These are phyloP conservation scores for Craniophora ligustri DNA, from an alignment of 2,888 invertebrate species.

Conservation along the genomic window DNA sequence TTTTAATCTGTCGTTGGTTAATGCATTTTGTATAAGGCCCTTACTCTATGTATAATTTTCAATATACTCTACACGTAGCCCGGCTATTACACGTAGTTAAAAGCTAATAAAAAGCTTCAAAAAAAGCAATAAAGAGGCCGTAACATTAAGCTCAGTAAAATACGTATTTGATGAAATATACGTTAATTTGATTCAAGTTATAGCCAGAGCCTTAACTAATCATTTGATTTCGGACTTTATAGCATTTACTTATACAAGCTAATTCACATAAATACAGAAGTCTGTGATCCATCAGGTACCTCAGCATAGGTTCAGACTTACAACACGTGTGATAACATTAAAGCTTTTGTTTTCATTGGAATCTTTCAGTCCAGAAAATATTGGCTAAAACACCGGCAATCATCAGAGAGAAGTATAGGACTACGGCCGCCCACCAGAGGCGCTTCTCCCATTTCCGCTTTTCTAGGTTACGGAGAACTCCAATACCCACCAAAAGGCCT, in stretches of 20 bases:
- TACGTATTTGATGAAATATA: too few relatives aligned
- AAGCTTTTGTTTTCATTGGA: conserved; percentile 32
- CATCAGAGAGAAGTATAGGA: conserved; percentile 92
- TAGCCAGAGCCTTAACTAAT: neutral
- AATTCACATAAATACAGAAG: conserved; percentile 20
- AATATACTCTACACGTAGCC: too few relatives aligned
- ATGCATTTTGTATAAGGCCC: too few relatives aligned
- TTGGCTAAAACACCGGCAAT: conserved; percentile 92
- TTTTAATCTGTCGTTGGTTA: too few relatives aligned
- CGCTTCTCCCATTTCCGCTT: conserved; percentile 94
- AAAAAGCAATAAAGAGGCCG: conserved; percentile 34
- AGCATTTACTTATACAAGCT: conserved; percentile 2
- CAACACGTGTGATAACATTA: conserved; percentile 10
- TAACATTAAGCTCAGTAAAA: conserved; percentile 6
- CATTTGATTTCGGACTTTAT: conserved; percentile 1
- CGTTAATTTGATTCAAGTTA: too few relatives aligned
- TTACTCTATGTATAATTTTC: too few relatives aligned
- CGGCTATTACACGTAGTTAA: too few relatives aligned
- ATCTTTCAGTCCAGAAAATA: conserved; percentile 87
- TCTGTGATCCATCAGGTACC: conserved; percentile 38
- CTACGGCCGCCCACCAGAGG: conserved; percentile 94
- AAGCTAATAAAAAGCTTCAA: conserved; percentile 28
- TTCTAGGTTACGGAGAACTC: conserved; percentile 94
- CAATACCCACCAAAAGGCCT: conserved; percentile 94
- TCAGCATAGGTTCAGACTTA: conserved; percentile 33